phyloP scores from a whole-genome alignment of 2,797 vertebrate species.

The Mus spretus region DNA sequence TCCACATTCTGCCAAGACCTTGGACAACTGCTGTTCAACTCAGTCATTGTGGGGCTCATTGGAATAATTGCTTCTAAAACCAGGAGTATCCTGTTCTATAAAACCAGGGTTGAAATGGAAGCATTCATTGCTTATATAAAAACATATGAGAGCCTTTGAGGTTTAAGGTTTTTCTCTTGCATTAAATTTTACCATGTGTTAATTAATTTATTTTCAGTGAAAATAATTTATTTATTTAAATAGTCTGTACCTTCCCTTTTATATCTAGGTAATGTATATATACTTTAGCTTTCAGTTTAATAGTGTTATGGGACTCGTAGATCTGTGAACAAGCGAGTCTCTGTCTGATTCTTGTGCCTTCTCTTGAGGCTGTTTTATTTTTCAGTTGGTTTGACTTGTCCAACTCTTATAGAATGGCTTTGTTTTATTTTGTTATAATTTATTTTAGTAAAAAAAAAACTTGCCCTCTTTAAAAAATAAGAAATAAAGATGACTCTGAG shows the following conservation, averaged over 20 bases:
- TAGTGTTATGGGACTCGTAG: not conserved
- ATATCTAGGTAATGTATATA: not conserved
- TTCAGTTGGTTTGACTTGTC: not conserved
- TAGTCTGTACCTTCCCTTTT: not conserved
- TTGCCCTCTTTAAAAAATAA: not conserved
- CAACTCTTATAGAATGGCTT: not conserved
- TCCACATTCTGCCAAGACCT: conserved; percentile 10
- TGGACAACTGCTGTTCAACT: conserved; percentile 14
- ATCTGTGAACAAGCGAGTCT: not conserved
- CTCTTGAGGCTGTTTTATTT: not conserved
- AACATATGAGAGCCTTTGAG: not conserved
- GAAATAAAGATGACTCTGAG: no score
- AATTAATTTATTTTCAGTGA: not conserved
- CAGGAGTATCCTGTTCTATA: not conserved
- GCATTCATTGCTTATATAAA: not conserved
- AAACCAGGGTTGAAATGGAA: not conserved
- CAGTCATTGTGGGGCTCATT: not conserved
- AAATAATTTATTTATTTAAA: not conserved
- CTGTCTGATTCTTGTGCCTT: not conserved
- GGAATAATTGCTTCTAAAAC: not conserved
- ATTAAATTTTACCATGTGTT: conserved; percentile 26
- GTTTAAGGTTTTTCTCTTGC: not conserved
- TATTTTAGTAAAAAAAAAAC: not conserved
- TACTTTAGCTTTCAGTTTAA: not conserved
- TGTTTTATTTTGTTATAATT: not conserved